These are phyloP conservation scores for Myotis daubentonii DNA, from an alignment of 2,797 vertebrate species.

Conservation along the genomic window DNA sequence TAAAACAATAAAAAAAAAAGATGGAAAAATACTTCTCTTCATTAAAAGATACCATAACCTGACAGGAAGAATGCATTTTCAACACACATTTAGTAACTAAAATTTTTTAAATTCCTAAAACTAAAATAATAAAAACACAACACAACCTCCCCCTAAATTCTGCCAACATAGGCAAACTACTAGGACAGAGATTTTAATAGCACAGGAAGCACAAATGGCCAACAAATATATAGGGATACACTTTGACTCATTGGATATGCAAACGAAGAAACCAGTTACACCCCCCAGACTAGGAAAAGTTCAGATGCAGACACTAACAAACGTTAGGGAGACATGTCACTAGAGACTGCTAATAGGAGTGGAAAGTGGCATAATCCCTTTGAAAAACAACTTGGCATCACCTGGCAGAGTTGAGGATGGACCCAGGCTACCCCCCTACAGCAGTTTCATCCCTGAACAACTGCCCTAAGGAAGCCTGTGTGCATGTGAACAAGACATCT, in stretches of 20 bases:
- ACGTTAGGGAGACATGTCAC: background rate
- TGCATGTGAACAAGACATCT: background rate
- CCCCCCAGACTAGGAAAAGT: background rate
- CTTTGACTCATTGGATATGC: background rate
- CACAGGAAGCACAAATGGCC: background rate
- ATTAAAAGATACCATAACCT: background rate
- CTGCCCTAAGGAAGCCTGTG: background rate
- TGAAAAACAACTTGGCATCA: background rate
- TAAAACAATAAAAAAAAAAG: background rate
- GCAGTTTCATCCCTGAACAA: background rate
- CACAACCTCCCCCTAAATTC: background rate
- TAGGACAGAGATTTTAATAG: background rate
- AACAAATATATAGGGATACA: background rate
- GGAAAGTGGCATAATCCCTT: background rate
- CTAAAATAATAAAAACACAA: background rate
- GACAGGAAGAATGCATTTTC: background rate
- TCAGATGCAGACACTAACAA: background rate
- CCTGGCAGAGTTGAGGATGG: background rate
- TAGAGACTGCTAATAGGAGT: background rate
- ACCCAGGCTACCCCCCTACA: background rate
- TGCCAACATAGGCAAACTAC: background rate
- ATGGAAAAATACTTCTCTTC: background rate
- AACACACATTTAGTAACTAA: conserved; percentile 7
- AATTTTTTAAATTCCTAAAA: background rate
- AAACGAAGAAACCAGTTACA: background rate